Base-by-base conservation (phyloP, 2,113 vertebrate genomes). In the Tor tambroides region DNA sequence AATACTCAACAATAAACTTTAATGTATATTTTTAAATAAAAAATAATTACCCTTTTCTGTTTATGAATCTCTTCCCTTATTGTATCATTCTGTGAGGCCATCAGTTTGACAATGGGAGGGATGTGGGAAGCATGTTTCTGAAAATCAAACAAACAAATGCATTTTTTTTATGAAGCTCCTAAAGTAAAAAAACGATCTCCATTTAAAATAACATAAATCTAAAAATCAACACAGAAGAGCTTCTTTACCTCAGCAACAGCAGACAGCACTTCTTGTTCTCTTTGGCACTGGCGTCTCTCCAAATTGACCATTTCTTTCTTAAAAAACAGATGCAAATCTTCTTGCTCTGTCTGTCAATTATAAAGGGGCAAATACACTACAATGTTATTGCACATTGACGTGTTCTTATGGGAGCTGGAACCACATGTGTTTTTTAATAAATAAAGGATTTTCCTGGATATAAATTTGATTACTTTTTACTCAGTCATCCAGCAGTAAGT, bases 41-140 rank as follows among this genome's bases (percentile, higher is more conserved):
- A 54, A 54, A 51, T 51, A 51, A 49, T 21, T 6, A 90, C 91
- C 46, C 84, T 77, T 90, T 61, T 90, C 77, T 85, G 86, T 30
- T 83, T 38, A 65, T 85, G 75, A 35, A 88, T 77, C 71, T 89
- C 88, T 71, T 38, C 82, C 38, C 46, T 90, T 61, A 91, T 86
- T 30, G 28, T 82, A 15, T 23, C n/a, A 41, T 90, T 89, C 30
- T 89, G 65, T 78, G 77, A 30, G 49, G 76, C 46, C 79, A 69
- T 89, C 41, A 11, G 30, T 72, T 67, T 87, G 38, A 90, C 69
- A 10, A 32, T 30, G 35, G 49, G 77, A 28, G 86, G 87, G 49
- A 89, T 23, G 19, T 65, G 43, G 17, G 84, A 88, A 67, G 74
- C 12, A 49, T 83, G 69, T 26, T 88, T 15, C 89, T 91, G 86